phyloP scores from a whole-genome alignment of 2,888 invertebrate genomes.

The Lucinisca nassula region DNA sequence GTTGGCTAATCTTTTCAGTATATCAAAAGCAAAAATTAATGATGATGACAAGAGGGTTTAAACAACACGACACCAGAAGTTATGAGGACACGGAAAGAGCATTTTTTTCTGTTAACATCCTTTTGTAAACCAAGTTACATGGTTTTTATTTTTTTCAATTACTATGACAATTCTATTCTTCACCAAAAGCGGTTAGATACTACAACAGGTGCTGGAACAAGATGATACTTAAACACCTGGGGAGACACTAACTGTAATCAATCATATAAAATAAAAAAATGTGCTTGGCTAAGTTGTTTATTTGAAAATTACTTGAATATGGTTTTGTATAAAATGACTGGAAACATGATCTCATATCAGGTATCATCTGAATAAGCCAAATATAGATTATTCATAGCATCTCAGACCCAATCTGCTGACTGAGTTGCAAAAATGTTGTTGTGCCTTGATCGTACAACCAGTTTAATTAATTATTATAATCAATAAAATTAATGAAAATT shows the following conservation, averaged over 20 bases:
- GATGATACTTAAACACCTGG: not conserved
- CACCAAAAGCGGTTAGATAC: not conserved
- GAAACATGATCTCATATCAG: no score
- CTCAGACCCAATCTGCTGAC: no score
- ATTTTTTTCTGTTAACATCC: constrained; percentile 16
- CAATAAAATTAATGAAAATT: no score
- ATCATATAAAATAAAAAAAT: no score
- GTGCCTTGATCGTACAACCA: no score
- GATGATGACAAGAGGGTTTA: not conserved
- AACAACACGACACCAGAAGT: not conserved
- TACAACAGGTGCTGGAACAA: not conserved
- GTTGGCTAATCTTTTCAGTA: not conserved
- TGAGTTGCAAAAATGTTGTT: no score
- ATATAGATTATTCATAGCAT: no score
- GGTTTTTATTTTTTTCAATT: not conserved
- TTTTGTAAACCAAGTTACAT: constrained; percentile 37
- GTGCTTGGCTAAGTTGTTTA: no score
- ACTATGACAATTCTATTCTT: not conserved
- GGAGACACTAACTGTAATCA: not conserved
- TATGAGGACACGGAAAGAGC: constrained; percentile 12
- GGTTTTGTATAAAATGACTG: no score
- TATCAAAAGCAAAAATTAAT: not conserved
- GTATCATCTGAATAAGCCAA: no score
- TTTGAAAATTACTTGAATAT: no score
- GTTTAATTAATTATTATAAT: no score